Evolutionary conservation across 2,888 invertebrate species (phyloP), one percentile per base, ranked within the genome.

Genomic region (Pollenia labialis): DNA sequence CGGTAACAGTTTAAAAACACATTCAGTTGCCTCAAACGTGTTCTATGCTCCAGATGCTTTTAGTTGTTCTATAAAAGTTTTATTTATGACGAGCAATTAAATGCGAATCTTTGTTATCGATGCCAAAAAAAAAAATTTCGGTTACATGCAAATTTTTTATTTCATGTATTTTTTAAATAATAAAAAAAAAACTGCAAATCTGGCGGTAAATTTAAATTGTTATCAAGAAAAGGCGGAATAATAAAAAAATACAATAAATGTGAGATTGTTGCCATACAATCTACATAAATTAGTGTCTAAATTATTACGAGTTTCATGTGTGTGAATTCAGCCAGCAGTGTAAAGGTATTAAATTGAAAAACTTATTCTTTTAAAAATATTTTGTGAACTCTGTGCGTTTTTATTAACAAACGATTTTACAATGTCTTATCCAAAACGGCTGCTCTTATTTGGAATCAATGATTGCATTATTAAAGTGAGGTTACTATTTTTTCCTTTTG

Each of bases 1-100:
- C 81, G 50, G 18, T 58, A 48, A 52, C 9, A 82, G 23, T 11
- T 50, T n/a, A n/a, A 12, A 10, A 42, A 16, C 12, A 52, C 44
- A 54, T 50, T 81, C 46, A 82, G 82, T 82, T 76, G 60, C 60
- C 54, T 54, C 54, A 62, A 69, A 69, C 44, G 54, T 62, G 76
- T 60, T 76, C 52, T 62, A 44, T 52, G 40, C 16, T 46, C 11
- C 14, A 62, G 58, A 82, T 76, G 76, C 48, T 58, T 52, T 68
- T 74, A 9, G 10, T 14, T 40, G 9, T 32, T 4, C 32, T 40
- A 40, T 9, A 48, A 50, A 58, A 23, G 11, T 40, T 50, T 0
- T 56, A 74, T 81, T 64, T 46, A 40, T 8, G 8, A 62, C 50
- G 52, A 71, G 50, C 56, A 48, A 16, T 56, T 72, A 56, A 40